Conservation (phyloP, 2,888 invertebrate species). For the Drosophila emarginata region DNA sequence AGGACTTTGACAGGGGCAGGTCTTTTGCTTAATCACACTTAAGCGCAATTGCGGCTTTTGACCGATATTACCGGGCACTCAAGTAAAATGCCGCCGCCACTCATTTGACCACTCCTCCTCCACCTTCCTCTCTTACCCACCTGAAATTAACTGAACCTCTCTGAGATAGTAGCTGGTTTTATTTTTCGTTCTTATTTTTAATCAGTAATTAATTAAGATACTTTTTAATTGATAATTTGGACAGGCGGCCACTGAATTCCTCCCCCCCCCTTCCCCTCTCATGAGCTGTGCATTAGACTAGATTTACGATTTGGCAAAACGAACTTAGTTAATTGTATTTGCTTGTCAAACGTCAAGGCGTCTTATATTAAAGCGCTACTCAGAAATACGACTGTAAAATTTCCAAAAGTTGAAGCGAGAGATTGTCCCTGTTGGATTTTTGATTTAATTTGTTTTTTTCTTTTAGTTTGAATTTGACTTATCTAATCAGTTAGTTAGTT, state of each 20-base stretch:
- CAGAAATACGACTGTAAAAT: neutral
- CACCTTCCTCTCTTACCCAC: slow-evolving; percentile 21
- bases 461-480: slow-evolving; percentile 11
- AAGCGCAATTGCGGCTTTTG: slow-evolving; percentile 70
- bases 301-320: slow-evolving; percentile 49
- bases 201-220: slow-evolving; percentile 77
- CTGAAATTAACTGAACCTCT: neutral
- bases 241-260: slow-evolving; percentile 30
- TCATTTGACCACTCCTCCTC: slow-evolving; percentile 37
- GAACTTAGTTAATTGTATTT: slow-evolving; percentile 72
- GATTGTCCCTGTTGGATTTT: slow-evolving; percentile 7
- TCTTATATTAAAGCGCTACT: slow-evolving; percentile 24
- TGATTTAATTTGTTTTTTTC: neutral
- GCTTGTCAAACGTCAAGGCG: slow-evolving; percentile 66
- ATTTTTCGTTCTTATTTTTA: slow-evolving; percentile 28
- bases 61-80: slow-evolving; percentile 66
- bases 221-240: slow-evolving; percentile 63
- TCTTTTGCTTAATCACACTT: slow-evolving; percentile 64
- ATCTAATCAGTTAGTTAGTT: slow-evolving; percentile 44
- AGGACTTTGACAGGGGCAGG: neutral
- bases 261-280: neutral
- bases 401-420: neutral
- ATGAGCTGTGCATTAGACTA: slow-evolving; percentile 6
- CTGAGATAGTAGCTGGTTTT: slow-evolving; percentile 38
- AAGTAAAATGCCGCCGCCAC: slow-evolving; percentile 37